Percentiles rank a stretch among this genome's conserved stretches.
phyloP scores from a whole-genome alignment of 2,888 invertebrate species.

The Andrena fulva region DNA sequence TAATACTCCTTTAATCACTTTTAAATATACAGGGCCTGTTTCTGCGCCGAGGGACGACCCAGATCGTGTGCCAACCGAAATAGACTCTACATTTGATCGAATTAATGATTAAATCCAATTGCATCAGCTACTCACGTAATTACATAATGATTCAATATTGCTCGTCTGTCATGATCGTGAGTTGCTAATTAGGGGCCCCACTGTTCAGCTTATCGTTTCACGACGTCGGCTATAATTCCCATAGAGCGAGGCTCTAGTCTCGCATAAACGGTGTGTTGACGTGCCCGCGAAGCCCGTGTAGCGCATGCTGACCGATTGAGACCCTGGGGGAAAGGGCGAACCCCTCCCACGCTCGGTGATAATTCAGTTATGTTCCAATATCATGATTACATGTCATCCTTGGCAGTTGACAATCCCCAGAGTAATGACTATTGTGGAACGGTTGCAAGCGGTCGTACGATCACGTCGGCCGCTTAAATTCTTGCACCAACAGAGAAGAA shows the following conservation, averaged over 20 bases:
- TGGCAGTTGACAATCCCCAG: conserved; percentile 68
- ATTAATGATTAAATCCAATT: not conserved
- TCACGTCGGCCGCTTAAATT: conserved; percentile 67
- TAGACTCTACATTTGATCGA: not conserved
- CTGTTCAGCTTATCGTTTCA: conserved; percentile 30
- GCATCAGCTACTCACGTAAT: not conserved
- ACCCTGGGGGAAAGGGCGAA: conserved; percentile 61
- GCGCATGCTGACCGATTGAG: conserved; percentile 52
- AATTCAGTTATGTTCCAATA: conserved; percentile 74
- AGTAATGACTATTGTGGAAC: conserved; percentile 76
- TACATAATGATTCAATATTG: not conserved
- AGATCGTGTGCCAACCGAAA: too few relatives aligned
- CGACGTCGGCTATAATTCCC: conserved; percentile 34
- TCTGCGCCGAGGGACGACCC: not conserved
- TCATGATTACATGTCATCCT: conserved; percentile 75
- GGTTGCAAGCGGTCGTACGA: conserved; percentile 51
- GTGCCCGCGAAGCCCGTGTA: conserved; percentile 36
- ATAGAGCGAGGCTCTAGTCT: conserved; percentile 32
- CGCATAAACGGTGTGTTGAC: conserved; percentile 62
- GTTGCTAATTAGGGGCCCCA: conserved; percentile 23
- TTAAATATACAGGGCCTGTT: too few relatives aligned
- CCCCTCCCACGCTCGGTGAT: conserved; percentile 54
- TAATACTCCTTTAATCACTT: too few relatives aligned
- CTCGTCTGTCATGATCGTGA: conserved; percentile 15
- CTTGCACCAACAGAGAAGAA: conserved; percentile 49